Evolutionary conservation across 2,888 invertebrate genomes (phyloP).

Genomic region (Leptarthrus brevirostris): DNA sequence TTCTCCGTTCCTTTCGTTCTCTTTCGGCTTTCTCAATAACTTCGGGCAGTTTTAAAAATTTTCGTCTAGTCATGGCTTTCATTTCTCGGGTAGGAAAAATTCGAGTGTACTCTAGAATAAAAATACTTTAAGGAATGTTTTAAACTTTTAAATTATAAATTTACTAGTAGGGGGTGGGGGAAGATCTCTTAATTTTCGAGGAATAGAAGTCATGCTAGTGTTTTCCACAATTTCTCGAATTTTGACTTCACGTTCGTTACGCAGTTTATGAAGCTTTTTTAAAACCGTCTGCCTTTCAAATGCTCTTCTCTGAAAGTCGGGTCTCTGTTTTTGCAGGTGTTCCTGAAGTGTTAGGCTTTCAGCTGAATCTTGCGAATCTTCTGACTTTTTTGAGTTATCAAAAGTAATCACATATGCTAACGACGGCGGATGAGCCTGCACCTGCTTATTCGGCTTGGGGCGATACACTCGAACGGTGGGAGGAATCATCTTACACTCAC

Average conservation of each 20-base stretch:
- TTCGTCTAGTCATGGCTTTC: conserved; percentile 71
- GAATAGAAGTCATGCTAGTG: conserved; percentile 60
- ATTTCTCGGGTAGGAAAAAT: conserved; percentile 71
- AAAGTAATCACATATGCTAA: conserved; percentile 64
- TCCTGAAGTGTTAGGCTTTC: conserved; percentile 72
- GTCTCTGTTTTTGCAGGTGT: conserved; percentile 76
- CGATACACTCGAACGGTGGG: conserved; percentile 49
- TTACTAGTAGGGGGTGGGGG: conserved; percentile 66
- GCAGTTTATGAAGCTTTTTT: conserved; percentile 61
- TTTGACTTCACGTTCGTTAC: conserved; percentile 60
- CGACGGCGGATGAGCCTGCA: conserved; percentile 62
- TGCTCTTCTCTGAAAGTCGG: conserved; percentile 75
- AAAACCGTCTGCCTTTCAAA: conserved; percentile 62
- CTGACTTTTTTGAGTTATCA: conserved; percentile 46
- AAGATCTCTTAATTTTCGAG: conserved; percentile 59
- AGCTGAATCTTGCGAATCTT: conserved; percentile 47
- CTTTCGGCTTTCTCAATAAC: conserved; percentile 74
- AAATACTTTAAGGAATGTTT: no score
- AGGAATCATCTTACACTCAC: not conserved
- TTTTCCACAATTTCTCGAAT: conserved; percentile 61
- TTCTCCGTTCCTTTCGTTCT: conserved; percentile 71
- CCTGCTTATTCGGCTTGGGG: conserved; percentile 55
- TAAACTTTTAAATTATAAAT: not conserved
- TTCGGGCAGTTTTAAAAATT: conserved; percentile 79
- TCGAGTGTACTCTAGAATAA: conserved; percentile 66